phyloP scores from a whole-genome alignment of 2,888 invertebrate genomes.

The Calameuta pallipes region DNA sequence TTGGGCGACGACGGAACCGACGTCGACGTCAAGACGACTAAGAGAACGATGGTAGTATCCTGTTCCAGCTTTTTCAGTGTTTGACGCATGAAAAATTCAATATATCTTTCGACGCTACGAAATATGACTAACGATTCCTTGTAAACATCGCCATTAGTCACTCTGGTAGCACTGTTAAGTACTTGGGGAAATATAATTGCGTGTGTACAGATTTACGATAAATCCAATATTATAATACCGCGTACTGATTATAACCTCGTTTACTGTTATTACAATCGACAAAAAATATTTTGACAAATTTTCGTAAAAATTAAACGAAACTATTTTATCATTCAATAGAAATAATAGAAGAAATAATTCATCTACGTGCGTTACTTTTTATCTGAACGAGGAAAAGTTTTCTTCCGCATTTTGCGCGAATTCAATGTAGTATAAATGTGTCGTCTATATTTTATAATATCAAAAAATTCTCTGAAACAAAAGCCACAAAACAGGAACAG shows the following conservation, averaged over 20 bases:
- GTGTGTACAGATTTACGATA: neutral
- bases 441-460: neutral
- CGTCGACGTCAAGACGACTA: neutral
- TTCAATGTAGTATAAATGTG: neutral
- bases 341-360: neutral
- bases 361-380: neutral
- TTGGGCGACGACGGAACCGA: neutral
- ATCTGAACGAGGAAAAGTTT: neutral
- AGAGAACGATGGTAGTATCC: neutral
- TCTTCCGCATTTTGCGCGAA: neutral
- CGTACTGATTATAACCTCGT: neutral
- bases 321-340: too few species aligned
- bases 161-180: neutral
- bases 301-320: too few species aligned
- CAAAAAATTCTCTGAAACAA: neutral
- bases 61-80: neutral
- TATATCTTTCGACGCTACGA: slow-evolving; percentile 2
- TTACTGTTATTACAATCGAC: neutral
- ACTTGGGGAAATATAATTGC: neutral
- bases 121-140: neutral
- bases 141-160: neutral
- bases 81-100: neutral
- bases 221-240: neutral
- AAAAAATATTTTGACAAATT: neutral
- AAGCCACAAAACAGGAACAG: neutral